Conservation (phyloP, 2,113 vertebrate genomes). For the Psephotus haematonotus region DNA sequence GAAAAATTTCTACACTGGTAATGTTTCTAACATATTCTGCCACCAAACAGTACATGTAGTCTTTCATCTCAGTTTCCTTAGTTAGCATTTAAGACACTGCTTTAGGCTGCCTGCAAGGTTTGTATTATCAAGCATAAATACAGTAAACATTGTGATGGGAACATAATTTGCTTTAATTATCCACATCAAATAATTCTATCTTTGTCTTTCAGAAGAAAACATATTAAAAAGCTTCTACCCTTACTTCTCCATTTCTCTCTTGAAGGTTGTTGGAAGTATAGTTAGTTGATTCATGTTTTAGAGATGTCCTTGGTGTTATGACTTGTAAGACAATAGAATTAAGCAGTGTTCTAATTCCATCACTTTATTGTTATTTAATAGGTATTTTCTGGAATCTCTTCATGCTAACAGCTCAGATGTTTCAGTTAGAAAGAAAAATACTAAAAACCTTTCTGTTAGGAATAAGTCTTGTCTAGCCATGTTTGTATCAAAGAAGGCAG, state of each 20-base stretch:
- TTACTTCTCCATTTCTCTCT: background rate
- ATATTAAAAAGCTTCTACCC: background rate
- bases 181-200: background rate
- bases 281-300: background rate
- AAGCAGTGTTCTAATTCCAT: constrained; percentile 7
- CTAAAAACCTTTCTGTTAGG: background rate
- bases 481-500: background rate
- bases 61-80: constrained; percentile 42
- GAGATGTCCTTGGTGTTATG: background rate
- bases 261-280: background rate
- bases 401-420: background rate
- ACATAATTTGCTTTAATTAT: constrained; percentile 44
- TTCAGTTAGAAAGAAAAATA: background rate
- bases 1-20: background rate
- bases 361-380: background rate
- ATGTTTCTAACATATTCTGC: constrained; percentile 32
- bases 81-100: background rate
- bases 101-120: background rate
- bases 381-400: background rate
- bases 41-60: background rate
- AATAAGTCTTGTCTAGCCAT: background rate
- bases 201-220: background rate
- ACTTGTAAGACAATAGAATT: constrained; percentile 25
- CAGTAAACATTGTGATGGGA: constrained; percentile 26
- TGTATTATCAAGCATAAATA: background rate